A percentile compares a stretch with the other conserved stretches of the same genome.
Conservation (phyloP, 2,888 invertebrate species). For the Hipparchia sbordonii region DNA sequence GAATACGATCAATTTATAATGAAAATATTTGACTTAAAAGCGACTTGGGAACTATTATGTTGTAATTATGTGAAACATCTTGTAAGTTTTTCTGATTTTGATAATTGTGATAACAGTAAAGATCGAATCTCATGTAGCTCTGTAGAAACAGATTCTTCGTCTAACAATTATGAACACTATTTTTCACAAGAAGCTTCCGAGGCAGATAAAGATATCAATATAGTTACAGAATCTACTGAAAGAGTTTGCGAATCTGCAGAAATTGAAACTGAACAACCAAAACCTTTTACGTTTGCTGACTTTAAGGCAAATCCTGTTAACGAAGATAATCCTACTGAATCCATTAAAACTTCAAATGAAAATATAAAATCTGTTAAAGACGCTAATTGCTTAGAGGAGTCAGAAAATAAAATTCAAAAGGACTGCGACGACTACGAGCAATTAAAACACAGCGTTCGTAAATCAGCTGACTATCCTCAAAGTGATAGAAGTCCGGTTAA, state of each 20-base stretch:
- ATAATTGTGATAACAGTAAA: constrained; percentile 61
- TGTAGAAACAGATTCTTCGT: constrained; percentile 66
- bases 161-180: constrained; percentile 69
- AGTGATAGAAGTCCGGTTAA: constrained; percentile 42
- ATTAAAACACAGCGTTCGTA: constrained; percentile 21
- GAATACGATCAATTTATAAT: constrained; percentile 83
- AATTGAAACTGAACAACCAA: constrained; percentile 56
- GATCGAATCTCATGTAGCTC: constrained; percentile 70
- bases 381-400: constrained; percentile 22
- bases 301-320: constrained; percentile 72
- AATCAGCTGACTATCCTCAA: constrained; percentile 36
- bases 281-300: constrained; percentile 82
- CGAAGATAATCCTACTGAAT: constrained; percentile 48
- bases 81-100: constrained; percentile 68
- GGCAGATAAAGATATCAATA: constrained; percentile 26
- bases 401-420: constrained; percentile 36
- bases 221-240: constrained; percentile 24
- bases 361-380: neutral
- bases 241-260: constrained; percentile 38
- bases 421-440: constrained; percentile 19
- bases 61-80: constrained; percentile 80
- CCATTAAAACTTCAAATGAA: constrained; percentile 35
- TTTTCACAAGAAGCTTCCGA: constrained; percentile 52
- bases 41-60: constrained; percentile 84
- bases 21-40: constrained; percentile 84